A percentile compares a stretch with the other conserved stretches of the same genome.
Conservation (phyloP, 2,797 vertebrate species). For the Aplochiton taeniatus region DNA sequence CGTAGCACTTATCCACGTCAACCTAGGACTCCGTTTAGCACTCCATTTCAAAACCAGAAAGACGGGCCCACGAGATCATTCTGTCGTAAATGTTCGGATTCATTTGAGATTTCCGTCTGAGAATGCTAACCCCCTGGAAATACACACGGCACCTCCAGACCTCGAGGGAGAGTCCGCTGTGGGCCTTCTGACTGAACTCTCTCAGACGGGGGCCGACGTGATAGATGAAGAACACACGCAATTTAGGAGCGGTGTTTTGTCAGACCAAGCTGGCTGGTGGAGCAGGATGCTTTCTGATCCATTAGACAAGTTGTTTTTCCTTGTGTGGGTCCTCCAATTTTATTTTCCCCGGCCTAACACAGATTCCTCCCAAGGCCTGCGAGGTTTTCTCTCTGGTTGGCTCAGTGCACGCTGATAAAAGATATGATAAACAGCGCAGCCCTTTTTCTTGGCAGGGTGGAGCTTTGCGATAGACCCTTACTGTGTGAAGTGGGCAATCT, state of each 20-base stretch:
- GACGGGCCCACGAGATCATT: slow-evolving; percentile 46
- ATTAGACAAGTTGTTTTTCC: slow-evolving; percentile 18
- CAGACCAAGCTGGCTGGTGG: slow-evolving; percentile 9
- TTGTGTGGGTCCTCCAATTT: slow-evolving; percentile 6
- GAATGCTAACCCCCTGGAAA: slow-evolving; percentile 47
- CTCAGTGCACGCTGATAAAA: slow-evolving; percentile 26
- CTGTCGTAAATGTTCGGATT: slow-evolving; percentile 42
- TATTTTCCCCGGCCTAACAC: not conserved
- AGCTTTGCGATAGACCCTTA: not conserved
- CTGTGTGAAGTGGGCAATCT: not conserved
- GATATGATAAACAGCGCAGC: slow-evolving; percentile 26
- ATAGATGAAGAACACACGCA: slow-evolving; percentile 39
- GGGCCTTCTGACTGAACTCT: slow-evolving; percentile 16
- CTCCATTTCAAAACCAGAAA: slow-evolving; percentile 37
- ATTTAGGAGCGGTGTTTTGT: slow-evolving; percentile 29
- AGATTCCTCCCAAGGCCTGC: not conserved
- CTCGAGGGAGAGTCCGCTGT: slow-evolving; percentile 17
- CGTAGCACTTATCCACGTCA: slow-evolving; percentile 19
- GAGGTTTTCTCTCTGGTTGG: not conserved
- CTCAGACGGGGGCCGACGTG: slow-evolving; percentile 37
- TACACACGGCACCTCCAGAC: slow-evolving; percentile 33
- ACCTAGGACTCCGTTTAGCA: too few species aligned
- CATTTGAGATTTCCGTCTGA: slow-evolving; percentile 47
- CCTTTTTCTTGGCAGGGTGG: slow-evolving; percentile 1
- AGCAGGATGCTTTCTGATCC: slow-evolving; percentile 9